Percentiles rank a stretch among this genome's conserved stretches.
These are phyloP conservation scores for Neodon shergylaensis DNA, from an alignment of 2,113 vertebrate species.

Conservation along the genomic window DNA sequence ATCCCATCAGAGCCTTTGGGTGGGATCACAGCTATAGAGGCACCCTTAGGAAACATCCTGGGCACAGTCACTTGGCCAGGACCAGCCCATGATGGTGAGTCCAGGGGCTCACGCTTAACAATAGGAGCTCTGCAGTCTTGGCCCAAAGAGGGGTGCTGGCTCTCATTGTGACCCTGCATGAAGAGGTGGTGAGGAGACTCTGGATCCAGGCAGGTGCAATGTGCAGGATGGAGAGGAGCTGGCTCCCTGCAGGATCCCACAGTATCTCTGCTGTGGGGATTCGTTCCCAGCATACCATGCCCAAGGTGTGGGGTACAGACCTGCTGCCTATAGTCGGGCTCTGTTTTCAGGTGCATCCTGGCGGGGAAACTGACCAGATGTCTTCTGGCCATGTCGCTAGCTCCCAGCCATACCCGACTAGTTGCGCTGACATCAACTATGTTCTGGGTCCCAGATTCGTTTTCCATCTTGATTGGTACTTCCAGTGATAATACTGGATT, in stretches of 20 bases:
- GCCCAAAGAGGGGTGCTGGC: conserved; percentile 82
- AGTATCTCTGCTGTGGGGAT: conserved; percentile 72
- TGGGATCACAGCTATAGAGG: conserved; percentile 76
- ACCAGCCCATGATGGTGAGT: conserved; percentile 88
- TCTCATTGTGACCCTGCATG: conserved; percentile 84
- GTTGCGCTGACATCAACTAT: conserved; percentile 81
- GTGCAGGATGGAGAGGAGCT: conserved; percentile 84
- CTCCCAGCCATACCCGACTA: conserved; percentile 87
- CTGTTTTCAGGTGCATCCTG: conserved; percentile 90
- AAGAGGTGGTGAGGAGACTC: conserved; percentile 86
- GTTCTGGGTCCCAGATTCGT: conserved; percentile 92
- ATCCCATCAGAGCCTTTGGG: conserved; percentile 84
- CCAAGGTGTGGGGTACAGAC: conserved; percentile 84
- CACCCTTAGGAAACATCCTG: conserved; percentile 83
- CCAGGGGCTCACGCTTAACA: conserved; percentile 80
- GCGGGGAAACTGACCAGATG: conserved; percentile 84
- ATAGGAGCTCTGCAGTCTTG: conserved; percentile 86
- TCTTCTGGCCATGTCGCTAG: conserved; percentile 80
- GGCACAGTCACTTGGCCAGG: conserved; percentile 83
- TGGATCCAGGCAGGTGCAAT: conserved; percentile 86
- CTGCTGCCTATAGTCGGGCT: conserved; percentile 86
- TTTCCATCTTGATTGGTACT: conserved; percentile 93
- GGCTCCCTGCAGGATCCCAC: conserved; percentile 85
- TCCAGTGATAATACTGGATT: conserved; percentile 85
- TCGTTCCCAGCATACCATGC: conserved; percentile 84